These are phyloP conservation scores for Aplysia californica DNA, from an alignment of 1,140 invertebrate genomes.

Conservation along the genomic window DNA sequence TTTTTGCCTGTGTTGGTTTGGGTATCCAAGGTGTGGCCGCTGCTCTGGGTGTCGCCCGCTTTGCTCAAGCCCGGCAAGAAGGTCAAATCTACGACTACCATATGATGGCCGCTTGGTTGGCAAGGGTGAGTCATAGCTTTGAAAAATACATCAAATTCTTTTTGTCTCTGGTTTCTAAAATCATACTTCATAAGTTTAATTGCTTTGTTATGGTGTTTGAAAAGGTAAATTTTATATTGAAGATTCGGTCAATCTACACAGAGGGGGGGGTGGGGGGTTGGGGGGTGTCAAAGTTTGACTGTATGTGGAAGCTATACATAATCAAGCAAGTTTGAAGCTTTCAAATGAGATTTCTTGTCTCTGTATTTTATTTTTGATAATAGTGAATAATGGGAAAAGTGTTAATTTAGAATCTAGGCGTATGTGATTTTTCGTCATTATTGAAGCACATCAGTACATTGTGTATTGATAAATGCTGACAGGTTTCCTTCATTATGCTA, in stretches of 20 bases:
- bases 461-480: too few species aligned
- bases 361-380: too few species aligned
- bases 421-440: too few species aligned
- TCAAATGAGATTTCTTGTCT: not conserved
- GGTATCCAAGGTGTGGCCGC: constrained; percentile 45
- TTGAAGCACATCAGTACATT: too few species aligned
- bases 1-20: constrained; percentile 37
- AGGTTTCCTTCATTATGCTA: too few species aligned
- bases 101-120: constrained; percentile 42
- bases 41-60: constrained; percentile 40
- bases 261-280: not conserved
- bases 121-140: constrained; percentile 28
- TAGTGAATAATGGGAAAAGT: too few species aligned
- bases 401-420: too few species aligned
- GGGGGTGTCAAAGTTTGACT: not conserved
- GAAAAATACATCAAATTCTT: not conserved
- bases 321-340: not conserved
- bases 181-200: not conserved
- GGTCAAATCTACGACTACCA: constrained; percentile 37
- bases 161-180: not conserved
- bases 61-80: constrained; percentile 34
- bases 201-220: not conserved
- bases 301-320: not conserved
- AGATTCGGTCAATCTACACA: not conserved
- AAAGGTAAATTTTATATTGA: not conserved